Conservation (phyloP, 2,113 vertebrate genomes). For the Apodemus speciosus region DNA sequence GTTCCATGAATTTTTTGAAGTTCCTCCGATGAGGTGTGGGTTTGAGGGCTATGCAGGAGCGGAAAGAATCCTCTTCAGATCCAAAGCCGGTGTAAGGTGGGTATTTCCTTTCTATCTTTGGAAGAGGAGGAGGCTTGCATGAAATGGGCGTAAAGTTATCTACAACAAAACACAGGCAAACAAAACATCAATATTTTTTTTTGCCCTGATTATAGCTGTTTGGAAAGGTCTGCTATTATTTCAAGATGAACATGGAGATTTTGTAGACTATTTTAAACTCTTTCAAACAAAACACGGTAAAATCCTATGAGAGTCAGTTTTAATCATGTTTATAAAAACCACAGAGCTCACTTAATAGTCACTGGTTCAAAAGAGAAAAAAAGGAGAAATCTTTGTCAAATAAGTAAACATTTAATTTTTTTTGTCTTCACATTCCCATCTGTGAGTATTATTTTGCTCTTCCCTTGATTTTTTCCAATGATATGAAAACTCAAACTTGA, state of each 20-base stretch:
- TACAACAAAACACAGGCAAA: conserved; percentile 83
- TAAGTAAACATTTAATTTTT: conserved; percentile 70
- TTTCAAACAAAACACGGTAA: conserved; percentile 74
- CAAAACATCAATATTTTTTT: conserved; percentile 75
- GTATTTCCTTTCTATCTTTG: conserved; percentile 82
- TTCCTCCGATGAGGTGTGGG: conserved; percentile 86
- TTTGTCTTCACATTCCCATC: conserved; percentile 62
- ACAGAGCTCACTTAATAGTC: conserved; percentile 69
- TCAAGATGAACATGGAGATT: conserved; percentile 73
- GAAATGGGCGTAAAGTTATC: conserved; percentile 91
- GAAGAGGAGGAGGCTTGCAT: conserved; percentile 83
- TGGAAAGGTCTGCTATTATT: conserved; percentile 77
- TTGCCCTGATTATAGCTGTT: conserved; percentile 73
- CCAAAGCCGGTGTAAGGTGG: conserved; percentile 95
- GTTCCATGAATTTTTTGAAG: conserved; percentile 89
- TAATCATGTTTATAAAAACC: conserved; percentile 71
- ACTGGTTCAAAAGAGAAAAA: conserved; percentile 50
- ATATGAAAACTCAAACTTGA: conserved; percentile 63
- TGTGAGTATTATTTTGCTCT: conserved; percentile 68
- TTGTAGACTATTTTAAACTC: conserved; percentile 76
- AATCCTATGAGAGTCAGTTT: conserved; percentile 66
- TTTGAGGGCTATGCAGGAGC: conserved; percentile 87
- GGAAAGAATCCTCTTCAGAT: conserved; percentile 95
- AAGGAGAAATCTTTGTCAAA: conserved; percentile 50
- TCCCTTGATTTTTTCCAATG: conserved; percentile 64